Evolutionary conservation across 1,140 invertebrate genomes (phyloP).

Genomic region (Radopholus similis): DNA sequence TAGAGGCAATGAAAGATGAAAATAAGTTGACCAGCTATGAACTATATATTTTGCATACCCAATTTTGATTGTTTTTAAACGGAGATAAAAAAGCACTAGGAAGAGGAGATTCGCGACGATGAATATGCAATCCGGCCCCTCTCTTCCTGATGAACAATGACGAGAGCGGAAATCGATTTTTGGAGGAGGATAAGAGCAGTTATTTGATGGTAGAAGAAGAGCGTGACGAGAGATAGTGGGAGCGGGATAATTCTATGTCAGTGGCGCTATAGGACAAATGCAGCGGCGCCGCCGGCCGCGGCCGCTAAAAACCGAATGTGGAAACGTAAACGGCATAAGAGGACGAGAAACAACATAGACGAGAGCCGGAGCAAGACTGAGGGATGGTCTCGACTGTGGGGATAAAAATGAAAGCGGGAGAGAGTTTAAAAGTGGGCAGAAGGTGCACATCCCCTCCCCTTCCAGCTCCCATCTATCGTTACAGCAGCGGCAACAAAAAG

Average conservation of each 20-base stretch:
- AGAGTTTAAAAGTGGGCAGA: neutral
- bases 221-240: neutral
- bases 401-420: neutral
- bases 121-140: constrained; percentile 12
- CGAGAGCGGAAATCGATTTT: constrained; percentile 24
- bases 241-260: neutral
- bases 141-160: constrained; percentile 7
- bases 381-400: too few species aligned
- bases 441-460: too few species aligned
- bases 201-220: neutral
- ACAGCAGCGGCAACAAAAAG: neutral
- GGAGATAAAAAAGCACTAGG: too few species aligned
- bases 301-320: too few species aligned
- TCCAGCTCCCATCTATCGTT: too few species aligned
- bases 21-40: too few species aligned
- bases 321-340: too few species aligned
- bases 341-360: neutral
- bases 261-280: too few species aligned
- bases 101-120: neutral
- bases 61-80: too few species aligned
- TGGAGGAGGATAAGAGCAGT: neutral
- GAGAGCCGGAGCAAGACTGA: neutral
- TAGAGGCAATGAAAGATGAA: too few species aligned
- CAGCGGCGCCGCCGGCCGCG: too few species aligned
- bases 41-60: too few species aligned